phyloP scores from a whole-genome alignment of 2,888 invertebrate species.

The Macaria notata region DNA sequence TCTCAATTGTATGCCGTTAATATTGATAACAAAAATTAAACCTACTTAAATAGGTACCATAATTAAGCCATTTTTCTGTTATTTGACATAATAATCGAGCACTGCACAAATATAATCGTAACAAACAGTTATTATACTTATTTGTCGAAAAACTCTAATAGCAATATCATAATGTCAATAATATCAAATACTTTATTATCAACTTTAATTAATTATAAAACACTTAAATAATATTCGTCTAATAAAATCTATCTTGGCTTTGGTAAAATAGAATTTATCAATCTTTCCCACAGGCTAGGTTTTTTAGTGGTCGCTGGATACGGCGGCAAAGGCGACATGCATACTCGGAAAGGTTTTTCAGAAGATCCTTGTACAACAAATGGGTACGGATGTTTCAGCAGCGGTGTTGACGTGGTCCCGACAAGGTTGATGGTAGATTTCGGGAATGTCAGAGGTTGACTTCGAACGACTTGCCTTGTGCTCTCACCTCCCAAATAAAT shows the following conservation, averaged over 20 bases:
- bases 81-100: too few relatives aligned
- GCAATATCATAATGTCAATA: too few relatives aligned
- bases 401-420: conserved; percentile 63
- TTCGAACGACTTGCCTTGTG: conserved; percentile 51
- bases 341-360: conserved; percentile 55
- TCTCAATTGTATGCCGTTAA: too few relatives aligned
- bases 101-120: too few relatives aligned
- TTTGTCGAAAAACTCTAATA: too few relatives aligned
- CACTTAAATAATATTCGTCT: too few relatives aligned
- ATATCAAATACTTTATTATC: too few relatives aligned
- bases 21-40: too few relatives aligned
- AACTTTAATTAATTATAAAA: too few relatives aligned
- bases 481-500: conserved; percentile 64
- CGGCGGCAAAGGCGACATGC: conserved; percentile 55
- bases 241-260: conserved; percentile 29
- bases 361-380: conserved; percentile 52
- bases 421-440: conserved; percentile 61
- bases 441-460: conserved; percentile 51
- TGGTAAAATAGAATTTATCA: conserved; percentile 63
- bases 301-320: conserved; percentile 48
- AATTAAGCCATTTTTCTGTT: too few relatives aligned
- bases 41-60: too few relatives aligned
- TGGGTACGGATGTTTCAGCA: conserved; percentile 66
- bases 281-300: conserved; percentile 59
- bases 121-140: too few relatives aligned